Base-by-base conservation (phyloP, 2,888 invertebrate species). In the Drosophila yooni region DNA sequence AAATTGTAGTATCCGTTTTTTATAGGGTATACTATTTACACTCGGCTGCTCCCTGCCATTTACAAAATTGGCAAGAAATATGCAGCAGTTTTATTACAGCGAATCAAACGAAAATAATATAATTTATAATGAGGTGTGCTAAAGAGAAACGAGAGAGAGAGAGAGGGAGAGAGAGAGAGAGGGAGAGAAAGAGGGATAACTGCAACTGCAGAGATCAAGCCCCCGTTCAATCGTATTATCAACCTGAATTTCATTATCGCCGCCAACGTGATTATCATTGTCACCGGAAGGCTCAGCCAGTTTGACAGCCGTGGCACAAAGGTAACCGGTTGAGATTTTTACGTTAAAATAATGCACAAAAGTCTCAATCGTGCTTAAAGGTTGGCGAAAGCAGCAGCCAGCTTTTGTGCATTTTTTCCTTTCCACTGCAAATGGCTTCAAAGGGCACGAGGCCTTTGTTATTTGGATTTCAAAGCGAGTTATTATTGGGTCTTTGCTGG, bases 1-100 rank as follows among this genome's bases (percentile, higher is more conserved):
- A 21, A 46, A 8, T 15, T 15, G 8, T 15, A 8, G 8, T 4
- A 1, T 4, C 13, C 8, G 8, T 46, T 46, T 18, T 18, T 5
- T 3, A 27, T 6, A 50, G 27, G 18, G 27, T 50, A 27, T 27
- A 18, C 2, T 1, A 6, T 6, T 18, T 6, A 63, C 79, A 70
- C 71, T 68, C 61, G 74, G 64, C 70, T 72, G 70, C 74, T 82
- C 70, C 76, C 78, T 78, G 73, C 80, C 82, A 70, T 82, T 83
- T 71, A 70, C 73, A 76, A 73, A 83, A 84, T 84, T 79, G 73
- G 69, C 70, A 67, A 75, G 75, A 74, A 77, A 70, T 70, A 57
- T 58, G 1, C 63, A 68, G 38, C 58, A 75, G 80, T 79, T 82
- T 78, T 69, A 78, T 78, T 80, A 63, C 61, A 46, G 25, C 8